phyloP scores from a whole-genome alignment of 1,140 invertebrate genomes.

The Lerema accius region DNA sequence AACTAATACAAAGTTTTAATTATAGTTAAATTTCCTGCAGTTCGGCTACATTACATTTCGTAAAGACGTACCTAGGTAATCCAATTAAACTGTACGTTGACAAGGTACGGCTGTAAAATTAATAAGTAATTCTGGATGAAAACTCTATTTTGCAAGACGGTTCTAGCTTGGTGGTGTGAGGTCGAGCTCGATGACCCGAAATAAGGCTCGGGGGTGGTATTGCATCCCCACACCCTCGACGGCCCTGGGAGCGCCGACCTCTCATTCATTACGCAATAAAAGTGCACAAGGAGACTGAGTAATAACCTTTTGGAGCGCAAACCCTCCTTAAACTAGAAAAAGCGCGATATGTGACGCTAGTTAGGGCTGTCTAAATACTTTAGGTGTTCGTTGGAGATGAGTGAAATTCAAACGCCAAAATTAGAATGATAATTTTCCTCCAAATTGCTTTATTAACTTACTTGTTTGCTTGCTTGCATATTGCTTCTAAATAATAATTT shows the following conservation, averaged over 20 bases:
- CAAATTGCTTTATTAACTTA: too few relatives aligned
- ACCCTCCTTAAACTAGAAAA: slow-evolving; percentile 12
- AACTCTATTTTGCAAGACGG: slow-evolving; percentile 64
- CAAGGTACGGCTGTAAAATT: slow-evolving; percentile 38
- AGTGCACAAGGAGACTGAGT: slow-evolving; percentile 51
- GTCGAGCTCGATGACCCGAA: slow-evolving; percentile 74
- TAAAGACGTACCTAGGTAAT: too few relatives aligned
- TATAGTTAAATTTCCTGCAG: too few relatives aligned
- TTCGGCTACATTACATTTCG: slow-evolving; percentile 19
- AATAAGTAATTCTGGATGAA: slow-evolving; percentile 62
- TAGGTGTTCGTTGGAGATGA: too few relatives aligned
- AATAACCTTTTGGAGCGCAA: slow-evolving; percentile 35
- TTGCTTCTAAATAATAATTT: too few relatives aligned
- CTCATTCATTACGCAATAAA: slow-evolving; percentile 78
- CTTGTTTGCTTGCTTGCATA: too few relatives aligned
- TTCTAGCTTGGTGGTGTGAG: slow-evolving; percentile 53
- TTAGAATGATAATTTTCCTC: too few relatives aligned
- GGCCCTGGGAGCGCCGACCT: slow-evolving; percentile 57
- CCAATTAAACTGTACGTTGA: slow-evolving; percentile 35
- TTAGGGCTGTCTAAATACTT: not conserved
- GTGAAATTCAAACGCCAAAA: too few relatives aligned
- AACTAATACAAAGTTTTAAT: slow-evolving; percentile 25
- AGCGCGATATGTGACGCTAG: not conserved
- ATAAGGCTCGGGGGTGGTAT: slow-evolving; percentile 68
- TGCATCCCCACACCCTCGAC: slow-evolving; percentile 42